Evolutionary conservation across 2,113 vertebrate genomes (phyloP).

Genomic region (Tachycineta bicolor): DNA sequence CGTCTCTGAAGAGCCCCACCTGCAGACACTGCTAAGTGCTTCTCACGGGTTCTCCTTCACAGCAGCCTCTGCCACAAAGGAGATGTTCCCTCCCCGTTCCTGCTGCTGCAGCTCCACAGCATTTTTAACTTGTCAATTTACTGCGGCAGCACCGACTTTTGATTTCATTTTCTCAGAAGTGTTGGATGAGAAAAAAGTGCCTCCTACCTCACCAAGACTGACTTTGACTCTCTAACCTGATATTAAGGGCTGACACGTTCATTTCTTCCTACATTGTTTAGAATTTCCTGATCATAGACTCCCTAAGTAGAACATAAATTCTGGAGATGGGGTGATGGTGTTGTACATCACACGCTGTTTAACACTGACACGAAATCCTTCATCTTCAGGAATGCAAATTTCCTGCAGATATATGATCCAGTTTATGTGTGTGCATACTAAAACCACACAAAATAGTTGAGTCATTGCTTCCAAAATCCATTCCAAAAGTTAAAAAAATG

Average conservation of each 20-base stretch:
- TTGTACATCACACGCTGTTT: background rate
- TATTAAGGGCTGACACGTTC: background rate
- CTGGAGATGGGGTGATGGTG: background rate
- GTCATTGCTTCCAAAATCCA: background rate
- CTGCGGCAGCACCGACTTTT: background rate
- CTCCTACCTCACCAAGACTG: background rate
- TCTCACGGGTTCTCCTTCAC: background rate
- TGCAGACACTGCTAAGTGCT: background rate
- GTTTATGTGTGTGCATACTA: background rate
- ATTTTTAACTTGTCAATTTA: background rate
- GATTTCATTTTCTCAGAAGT: background rate
- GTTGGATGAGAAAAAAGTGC: background rate
- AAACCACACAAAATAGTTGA: background rate
- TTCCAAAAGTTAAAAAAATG: background rate
- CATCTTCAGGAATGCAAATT: background rate
- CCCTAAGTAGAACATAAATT: background rate
- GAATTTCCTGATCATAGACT: background rate
- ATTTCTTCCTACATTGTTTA: constrained; percentile 1
- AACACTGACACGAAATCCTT: background rate
- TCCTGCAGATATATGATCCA: background rate
- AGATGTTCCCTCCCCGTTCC: background rate
- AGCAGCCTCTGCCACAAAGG: background rate
- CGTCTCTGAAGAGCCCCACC: background rate
- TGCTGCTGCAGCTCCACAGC: background rate
- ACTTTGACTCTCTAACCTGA: constrained; percentile 3